Base-by-base conservation (phyloP, 2,797 vertebrate species). In the Iguana delicatissima region DNA sequence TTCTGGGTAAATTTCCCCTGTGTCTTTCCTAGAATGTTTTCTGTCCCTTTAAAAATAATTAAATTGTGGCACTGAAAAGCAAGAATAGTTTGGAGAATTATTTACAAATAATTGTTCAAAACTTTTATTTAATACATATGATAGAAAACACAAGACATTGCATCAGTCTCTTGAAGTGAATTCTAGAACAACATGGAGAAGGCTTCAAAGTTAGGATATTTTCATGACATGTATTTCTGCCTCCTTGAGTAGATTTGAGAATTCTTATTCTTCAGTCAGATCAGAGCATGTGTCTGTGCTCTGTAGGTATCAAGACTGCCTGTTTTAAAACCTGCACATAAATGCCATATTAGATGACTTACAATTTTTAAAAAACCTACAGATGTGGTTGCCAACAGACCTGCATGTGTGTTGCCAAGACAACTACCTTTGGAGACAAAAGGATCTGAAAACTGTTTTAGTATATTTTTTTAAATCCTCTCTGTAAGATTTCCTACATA, bases 351-450 rank as follows among this genome's bases (percentile, higher is more conserved):
- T 2, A 81, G 89, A 85, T 0, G 67, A 64, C 90, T 89, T n/a
- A 74, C 52, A 85, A 77, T 22, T 22, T 22, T 80, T 32, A n/a
- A 67, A 35, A 89, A 84, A 26, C 81, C 62, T 91, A 74, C 38
- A 5, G 1, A 85, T 67, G 59, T 74, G 64, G 72, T 67, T 73
- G 84, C 4, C 7, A 86, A 10, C 80, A 35, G 0, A 64, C 4
- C 80, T 64, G 55, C 84, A 90, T 12, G 77, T 73, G n/a, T 0
- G 32, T 92, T 81, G 91, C 62, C 55, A 89, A 85, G 57, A 46
- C 35, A 6, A 32, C 91, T 87, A 86, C 20, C 13, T 91, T 93
- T 84, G n/a, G 35, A 35, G 90, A 42, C 85, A 57, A 46, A 93
- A 87, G 2, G 0, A 89, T 69, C 77, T 35, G 89, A 86, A 87